Evolutionary conservation across 2,888 invertebrate genomes (phyloP), one percentile per base, ranked within the genome.

Genomic region (Dynastes grantii): DNA sequence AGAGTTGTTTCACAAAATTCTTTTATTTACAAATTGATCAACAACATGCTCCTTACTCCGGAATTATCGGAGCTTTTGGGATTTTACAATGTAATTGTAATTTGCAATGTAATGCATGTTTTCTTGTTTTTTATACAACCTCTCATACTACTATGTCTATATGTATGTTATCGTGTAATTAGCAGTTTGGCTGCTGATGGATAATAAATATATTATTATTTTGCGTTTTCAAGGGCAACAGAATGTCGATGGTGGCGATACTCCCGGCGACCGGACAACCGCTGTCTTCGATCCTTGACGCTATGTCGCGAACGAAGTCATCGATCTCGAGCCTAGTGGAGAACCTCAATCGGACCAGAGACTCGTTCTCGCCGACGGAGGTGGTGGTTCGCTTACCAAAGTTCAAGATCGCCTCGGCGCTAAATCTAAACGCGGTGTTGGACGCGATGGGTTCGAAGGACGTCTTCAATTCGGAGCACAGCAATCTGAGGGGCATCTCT

Each of bases 241-340:
- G 91, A 71, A 90, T 92, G 73, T 92, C 92, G 0, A 94, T 95
- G 94, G 85, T 94, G 2, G 84, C 94, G 1, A 84, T 94, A 2
- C 85, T 94, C 22, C 95, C 95, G 0, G 90, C 91, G 81, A 90
- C 90, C 40, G 91, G 91, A 79, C 88, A 90, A 40, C 90, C 87
- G 67, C 86, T 91, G 1, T 84, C 84, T 0, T 90, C 90, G 1
- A 90, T 93, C 78, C 90, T 93, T 78, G 87, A 87, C 8, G 90
- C 90, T 27, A 87, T 94, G 11, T 45, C 45, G 45, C 45, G 45
- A 11, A 87, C 88, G 2, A 85, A 82, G 0, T 84, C 90, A 2
- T 89, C 90, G 13, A 85, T 91, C 76, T 87, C 88, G 6, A 89
- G 89, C 22, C 88, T 94, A 13, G 88, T 92, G 37, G 85, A 89